phyloP scores from a whole-genome alignment of 1,140 invertebrate genomes.

The Phymorhynchus buccinoides region DNA sequence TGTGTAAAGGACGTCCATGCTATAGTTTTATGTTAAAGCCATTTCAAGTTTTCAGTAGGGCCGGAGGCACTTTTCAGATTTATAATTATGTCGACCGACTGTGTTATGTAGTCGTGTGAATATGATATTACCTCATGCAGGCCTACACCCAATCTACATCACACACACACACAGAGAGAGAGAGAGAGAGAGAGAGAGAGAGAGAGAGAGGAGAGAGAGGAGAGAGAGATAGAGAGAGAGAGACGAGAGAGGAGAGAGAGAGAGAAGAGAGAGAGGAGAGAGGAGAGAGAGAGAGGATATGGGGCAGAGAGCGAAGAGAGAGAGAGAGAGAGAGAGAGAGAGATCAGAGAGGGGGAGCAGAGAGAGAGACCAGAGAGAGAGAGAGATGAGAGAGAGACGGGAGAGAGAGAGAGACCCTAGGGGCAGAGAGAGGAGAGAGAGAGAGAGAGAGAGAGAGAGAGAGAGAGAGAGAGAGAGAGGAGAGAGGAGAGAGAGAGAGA shows the following conservation, averaged over 20 bases:
- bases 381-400: background rate
- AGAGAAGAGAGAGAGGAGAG: no score
- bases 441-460: background rate
- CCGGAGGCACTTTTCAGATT: no score
- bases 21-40: no score
- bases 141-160: no score
- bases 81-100: no score
- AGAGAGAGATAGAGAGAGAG: background rate
- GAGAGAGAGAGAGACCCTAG: no score
- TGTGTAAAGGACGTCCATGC: no score
- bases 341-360: background rate
- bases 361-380: background rate
- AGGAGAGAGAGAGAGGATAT: background rate
- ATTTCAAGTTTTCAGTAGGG: no score
- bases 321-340: background rate
- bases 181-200: background rate
- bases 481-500: background rate
- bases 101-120: no score
- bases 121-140: no score
- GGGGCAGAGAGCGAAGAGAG: background rate
- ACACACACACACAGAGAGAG: background rate
- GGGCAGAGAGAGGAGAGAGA: background rate
- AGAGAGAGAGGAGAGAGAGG: background rate
- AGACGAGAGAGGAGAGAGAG: background rate
- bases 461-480: background rate